Conservation (phyloP, 2,113 vertebrate species). For the Protobothrops mucrosquamatus region DNA sequence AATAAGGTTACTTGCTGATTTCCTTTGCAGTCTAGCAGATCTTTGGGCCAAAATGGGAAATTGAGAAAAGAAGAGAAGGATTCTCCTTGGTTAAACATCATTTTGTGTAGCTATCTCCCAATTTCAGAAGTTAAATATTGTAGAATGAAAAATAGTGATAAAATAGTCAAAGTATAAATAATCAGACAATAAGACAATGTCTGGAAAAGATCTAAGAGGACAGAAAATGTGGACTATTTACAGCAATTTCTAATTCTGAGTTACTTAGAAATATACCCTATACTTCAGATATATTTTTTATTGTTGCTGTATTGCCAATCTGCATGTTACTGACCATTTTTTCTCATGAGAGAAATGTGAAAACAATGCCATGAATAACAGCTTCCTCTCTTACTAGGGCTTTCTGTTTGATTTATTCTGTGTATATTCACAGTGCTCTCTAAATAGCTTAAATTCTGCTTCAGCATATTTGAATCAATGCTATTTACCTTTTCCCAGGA, state of each 20-base stretch:
- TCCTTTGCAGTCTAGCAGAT: background rate
- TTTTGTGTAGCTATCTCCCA: background rate
- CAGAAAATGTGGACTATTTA: background rate
- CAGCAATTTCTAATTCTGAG: background rate
- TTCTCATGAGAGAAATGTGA: background rate
- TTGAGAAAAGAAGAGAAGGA: background rate
- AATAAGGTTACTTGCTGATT: background rate
- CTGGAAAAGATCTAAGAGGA: constrained; percentile 2
- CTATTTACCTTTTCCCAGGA: background rate
- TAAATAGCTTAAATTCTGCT: background rate
- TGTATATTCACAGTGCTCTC: background rate
- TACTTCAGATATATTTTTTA: background rate
- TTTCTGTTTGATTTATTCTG: constrained; percentile 5
- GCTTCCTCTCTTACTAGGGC: background rate
- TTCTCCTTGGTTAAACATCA: background rate
- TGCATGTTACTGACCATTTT: background rate
- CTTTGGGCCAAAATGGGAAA: background rate
- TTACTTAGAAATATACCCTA: background rate
- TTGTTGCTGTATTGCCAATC: background rate
- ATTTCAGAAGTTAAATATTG: background rate
- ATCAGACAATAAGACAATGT: background rate
- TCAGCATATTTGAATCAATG: background rate
- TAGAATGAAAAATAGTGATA: background rate
- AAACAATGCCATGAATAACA: background rate
- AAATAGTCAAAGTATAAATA: background rate